A percentile compares a stretch with the other conserved stretches of the same genome.
Conservation (phyloP, 2,113 vertebrate genomes). For the Dolichallabes microphthalmus region DNA sequence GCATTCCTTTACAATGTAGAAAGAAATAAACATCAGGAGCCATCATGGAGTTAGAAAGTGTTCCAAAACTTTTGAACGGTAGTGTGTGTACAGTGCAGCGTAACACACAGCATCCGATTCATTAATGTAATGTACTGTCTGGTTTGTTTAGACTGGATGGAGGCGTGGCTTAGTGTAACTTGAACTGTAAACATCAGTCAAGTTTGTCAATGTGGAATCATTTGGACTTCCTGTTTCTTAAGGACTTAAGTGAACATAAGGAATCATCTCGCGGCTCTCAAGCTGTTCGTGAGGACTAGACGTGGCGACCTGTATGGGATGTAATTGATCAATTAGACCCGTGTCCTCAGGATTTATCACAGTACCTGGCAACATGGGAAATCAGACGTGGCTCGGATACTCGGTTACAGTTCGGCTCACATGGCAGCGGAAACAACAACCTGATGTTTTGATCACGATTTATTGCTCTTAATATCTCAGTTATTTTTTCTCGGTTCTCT, state of each 20-base stretch:
- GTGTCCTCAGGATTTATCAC: not conserved
- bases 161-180: not conserved
- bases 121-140: not conserved
- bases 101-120: not conserved
- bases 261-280: not conserved
- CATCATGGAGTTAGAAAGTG: too few relatives aligned
- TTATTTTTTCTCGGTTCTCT: not conserved
- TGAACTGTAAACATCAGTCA: not conserved
- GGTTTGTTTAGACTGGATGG: not conserved
- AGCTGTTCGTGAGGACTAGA: not conserved
- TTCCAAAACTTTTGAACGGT: too few relatives aligned
- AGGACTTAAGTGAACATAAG: not conserved
- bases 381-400: not conserved
- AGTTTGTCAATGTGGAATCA: not conserved
- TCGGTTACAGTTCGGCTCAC: not conserved
- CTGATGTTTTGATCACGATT: not conserved
- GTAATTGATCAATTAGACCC: not conserved
- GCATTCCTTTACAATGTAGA: too few relatives aligned
- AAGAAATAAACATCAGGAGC: too few relatives aligned
- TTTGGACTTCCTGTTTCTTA: not conserved
- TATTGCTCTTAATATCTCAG: not conserved
- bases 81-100: too few relatives aligned
- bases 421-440: not conserved
- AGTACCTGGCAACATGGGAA: not conserved
- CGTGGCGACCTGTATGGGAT: not conserved